Base-by-base conservation (phyloP, 2,113 vertebrate genomes). In the Clinocottus analis region DNA sequence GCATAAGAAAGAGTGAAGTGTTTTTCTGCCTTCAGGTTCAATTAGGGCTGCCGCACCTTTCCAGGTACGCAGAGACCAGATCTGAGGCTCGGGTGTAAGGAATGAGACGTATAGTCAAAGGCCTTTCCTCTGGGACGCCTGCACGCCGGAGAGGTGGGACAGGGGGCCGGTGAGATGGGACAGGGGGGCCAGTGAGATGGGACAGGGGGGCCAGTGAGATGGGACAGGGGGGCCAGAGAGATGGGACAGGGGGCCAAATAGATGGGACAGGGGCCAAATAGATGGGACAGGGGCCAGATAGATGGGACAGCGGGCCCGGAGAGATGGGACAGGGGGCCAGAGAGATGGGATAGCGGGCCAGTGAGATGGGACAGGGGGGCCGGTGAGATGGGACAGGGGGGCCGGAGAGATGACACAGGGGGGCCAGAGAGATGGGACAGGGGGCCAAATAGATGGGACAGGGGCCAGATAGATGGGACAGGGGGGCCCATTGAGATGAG, bases 61-160 rank as follows among this genome's bases (percentile, higher is more conserved):
- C 75, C 79, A 85, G 75, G 61, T 66, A 78, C 9, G 8, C 6
- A 4, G 59, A 58, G 47, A 66, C 39, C 71, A 76, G 75, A 37
- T 60, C 62, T 79, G 68, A 85, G 84, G 41, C 60, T 65, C 5
- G 27, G 77, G 82, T 86, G 67, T 83, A 86, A 82, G 67, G 87
- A 27, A 77, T 53, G 55, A 83, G 82, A 85, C 77, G 55, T 85
- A 82, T 78, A 83, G 75, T 82, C 67, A 72, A 78, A 82, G 67
- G 59, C 13, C 70, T 73, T 81, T 77, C 88, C 89, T 86, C 66
- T 80, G 91, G 87, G 87, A 91, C 33, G 66, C 69, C 47, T 87
- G 84, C 83, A 80, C 79, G 64, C 80, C 59, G 82, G 68, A 76
- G 83, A 83, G 73, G 39, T 61, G 79, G 63, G 79, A 80, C 81